A percentile compares a stretch with the other conserved stretches of the same genome.
Evolutionary conservation across 2,113 vertebrate genomes (phyloP).

Genomic region (Thinocorus orbignyianus): DNA sequence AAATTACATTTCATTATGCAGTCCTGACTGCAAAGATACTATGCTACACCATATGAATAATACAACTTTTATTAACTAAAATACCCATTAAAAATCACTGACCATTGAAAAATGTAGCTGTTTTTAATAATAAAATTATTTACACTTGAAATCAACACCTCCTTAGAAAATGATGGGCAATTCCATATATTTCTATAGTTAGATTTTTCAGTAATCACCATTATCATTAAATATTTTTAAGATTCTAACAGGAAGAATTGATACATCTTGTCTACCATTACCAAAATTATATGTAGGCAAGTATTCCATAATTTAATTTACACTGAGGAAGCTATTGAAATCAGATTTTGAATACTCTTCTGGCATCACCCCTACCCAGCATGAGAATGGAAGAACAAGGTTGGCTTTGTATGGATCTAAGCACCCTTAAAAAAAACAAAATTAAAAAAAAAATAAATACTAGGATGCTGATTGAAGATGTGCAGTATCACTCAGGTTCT

Average conservation of each 20-base stretch:
- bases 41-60: background rate
- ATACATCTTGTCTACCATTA: background rate
- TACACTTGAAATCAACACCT: background rate
- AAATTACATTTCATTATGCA: background rate
- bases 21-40: background rate
- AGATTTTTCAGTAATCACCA: background rate
- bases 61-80: background rate
- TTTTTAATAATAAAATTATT: background rate
- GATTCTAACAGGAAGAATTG: background rate
- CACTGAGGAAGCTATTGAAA: background rate
- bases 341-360: background rate
- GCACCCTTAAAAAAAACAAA: background rate
- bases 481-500: background rate
- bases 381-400: background rate
- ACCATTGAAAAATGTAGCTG: background rate
- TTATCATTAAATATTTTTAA: background rate
- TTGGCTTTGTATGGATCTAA: background rate
- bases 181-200: background rate
- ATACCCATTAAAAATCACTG: background rate
- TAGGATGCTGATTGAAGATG: background rate
- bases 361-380: fast-evolving
- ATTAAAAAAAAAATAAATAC: background rate
- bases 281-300: background rate
- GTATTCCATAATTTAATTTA: background rate
- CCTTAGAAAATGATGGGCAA: background rate